Base-by-base conservation (phyloP, 2,113 vertebrate genomes). In the human region DNA sequence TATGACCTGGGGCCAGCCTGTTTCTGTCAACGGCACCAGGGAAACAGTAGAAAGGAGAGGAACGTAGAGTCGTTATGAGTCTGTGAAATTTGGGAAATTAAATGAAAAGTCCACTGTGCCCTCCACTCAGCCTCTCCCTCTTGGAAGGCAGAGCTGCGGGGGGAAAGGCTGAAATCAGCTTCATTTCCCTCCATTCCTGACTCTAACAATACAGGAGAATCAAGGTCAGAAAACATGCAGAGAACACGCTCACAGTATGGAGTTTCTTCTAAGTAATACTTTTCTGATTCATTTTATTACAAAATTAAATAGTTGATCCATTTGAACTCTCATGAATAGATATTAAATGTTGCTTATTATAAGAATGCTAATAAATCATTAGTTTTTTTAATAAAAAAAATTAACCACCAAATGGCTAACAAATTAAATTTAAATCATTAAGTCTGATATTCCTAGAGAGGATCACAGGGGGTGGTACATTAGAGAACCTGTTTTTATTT, bases 351-450 rank as follows among this genome's bases (percentile, higher is more conserved):
- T 97, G 92, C 94, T 96, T 95, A 61, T 97, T 95, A 88, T 97
- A 93, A 96, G 90, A 96, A 93, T 43, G 88, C 88, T 96, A 96
- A 98, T 96, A 96, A 97, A 97, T 98, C 96, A 95, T 85, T 8
- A 3, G 75, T 50, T 72, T 87, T 79, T 84, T 75, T 86, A 32
- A 32, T n/a, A 70, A 90, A 8, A 90, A 95, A 86, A 93, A 92
- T 91, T 96, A 95, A 92, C 96, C 75, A 90, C 96, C 95, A 72
- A 95, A 90, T 90, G 95, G 90, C 95, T 94, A 97, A 96, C 97
- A 96, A 97, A 98, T 98, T 95, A 96, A 93, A 94, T 97, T 93
- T 93, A 96, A 97, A 92, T 98, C 96, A 98, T 97, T 92, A 97
- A 96, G 93, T 35, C 97, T 96, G 97, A 82, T 96, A 84, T 43